phyloP scores from a whole-genome alignment of 2,113 vertebrate genomes.

The Cynocephalus volans region DNA sequence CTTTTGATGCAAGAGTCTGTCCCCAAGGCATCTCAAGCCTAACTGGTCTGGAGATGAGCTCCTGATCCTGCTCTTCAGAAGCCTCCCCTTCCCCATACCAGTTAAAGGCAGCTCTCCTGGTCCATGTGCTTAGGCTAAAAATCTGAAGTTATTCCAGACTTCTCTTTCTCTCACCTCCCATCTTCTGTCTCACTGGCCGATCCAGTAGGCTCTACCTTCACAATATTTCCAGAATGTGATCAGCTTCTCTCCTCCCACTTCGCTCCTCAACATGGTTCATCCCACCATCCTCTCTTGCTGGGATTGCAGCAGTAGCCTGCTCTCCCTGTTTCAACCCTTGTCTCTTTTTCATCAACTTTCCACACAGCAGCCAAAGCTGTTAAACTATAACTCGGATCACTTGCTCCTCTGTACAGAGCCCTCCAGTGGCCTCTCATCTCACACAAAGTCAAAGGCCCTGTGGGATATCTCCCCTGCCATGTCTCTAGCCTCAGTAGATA shows the following conservation, averaged over 20 bases:
- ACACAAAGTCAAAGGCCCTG: not conserved
- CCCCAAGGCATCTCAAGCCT: not conserved
- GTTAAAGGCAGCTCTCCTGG: not conserved
- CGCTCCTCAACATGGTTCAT: not conserved
- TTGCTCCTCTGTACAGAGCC: not conserved
- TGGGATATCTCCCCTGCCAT: fast-evolving
- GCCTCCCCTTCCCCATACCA: not conserved
- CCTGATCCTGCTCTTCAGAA: not conserved
- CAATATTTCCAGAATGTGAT: too few relatives aligned
- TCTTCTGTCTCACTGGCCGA: not conserved
- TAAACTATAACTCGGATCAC: not conserved
- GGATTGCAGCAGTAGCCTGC: not conserved
- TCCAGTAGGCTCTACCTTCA: not conserved
- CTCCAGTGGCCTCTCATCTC: not conserved
- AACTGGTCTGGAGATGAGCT: not conserved
- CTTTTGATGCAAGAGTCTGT: not conserved
- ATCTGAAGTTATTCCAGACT: too few relatives aligned
- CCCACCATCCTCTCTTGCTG: not conserved
- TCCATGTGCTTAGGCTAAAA: not conserved
- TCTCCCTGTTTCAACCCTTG: not conserved
- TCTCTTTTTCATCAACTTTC: not conserved
- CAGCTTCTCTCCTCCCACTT: not conserved
- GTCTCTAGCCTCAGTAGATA: not conserved
- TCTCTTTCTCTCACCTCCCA: not conserved
- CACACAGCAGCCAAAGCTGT: not conserved